Evolutionary conservation across 1,140 invertebrate species (phyloP), one percentile per base, ranked within the genome.

Genomic region (Drosophila littoralis): DNA sequence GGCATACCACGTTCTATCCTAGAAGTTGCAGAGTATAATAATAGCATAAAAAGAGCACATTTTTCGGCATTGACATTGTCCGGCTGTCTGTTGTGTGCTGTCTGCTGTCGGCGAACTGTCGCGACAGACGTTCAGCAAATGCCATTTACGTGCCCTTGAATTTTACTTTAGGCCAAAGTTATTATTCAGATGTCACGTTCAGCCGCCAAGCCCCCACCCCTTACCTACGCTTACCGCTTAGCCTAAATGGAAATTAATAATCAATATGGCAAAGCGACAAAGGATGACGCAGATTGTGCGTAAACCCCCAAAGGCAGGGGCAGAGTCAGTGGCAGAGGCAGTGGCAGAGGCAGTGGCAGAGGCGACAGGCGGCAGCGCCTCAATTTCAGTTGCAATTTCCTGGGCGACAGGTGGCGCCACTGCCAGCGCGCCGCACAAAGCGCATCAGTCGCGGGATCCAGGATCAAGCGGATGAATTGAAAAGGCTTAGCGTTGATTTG

Each of bases 81-180:
- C 70, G 61, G 12, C 36, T 50, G 22, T 28, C 22, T 28, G 22
- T 28, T 28, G 22, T 28, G 4, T 28, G 22, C 22, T 28, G 36
- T n/a, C 12, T 2, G 48, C 48, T 50, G n/a, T 38, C 9, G 57
- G 38, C 22, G 9, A 10, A 48, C 32, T 36, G 43, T 22, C 43
- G 45, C 12, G 12, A n/a, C 38, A 42, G 42, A 28, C 48, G 10
- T 28, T 28, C 1, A 60, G 65, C 60, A 71, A 79, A 79, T 75
- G 68, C 60, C 55, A 76, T 80, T 80, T 80, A 63, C 72, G 61
- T 81, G 79, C 71, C 73, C 78, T 77, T 81, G 79, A 81, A 77
- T 71, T 60, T 46, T 48, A 58, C 46, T 61, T 43, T 46, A 55
- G 48, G 58, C 57, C 50, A 36, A 61, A 1, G 36, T 45, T 67